These are phyloP conservation scores for Amphiprion percula DNA, from an alignment of 2,113 vertebrate species.

Conservation along the genomic window DNA sequence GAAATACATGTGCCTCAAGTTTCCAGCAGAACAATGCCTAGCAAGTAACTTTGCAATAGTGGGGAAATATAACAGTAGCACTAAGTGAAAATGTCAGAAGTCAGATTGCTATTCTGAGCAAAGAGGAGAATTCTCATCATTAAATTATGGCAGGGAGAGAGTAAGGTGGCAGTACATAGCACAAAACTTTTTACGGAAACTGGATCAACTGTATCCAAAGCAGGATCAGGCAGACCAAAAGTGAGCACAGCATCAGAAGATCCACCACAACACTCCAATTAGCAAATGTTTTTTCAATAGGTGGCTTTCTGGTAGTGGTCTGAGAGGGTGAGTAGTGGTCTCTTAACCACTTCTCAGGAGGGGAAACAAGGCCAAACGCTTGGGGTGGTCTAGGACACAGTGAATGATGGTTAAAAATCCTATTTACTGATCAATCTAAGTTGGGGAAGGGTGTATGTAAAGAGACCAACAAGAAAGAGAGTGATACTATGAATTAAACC, in stretches of 20 bases:
- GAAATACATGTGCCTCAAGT: background rate
- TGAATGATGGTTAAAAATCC: background rate
- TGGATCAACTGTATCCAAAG: too few relatives aligned
- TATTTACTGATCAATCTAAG: background rate
- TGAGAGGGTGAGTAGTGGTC: background rate
- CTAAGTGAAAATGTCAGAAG: too few relatives aligned
- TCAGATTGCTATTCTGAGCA: background rate
- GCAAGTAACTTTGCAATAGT: background rate
- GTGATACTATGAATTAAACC: background rate
- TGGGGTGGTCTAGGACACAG: background rate
- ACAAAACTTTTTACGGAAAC: background rate
- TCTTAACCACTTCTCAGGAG: background rate
- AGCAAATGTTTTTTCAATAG: background rate
- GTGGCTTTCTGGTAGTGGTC: background rate
- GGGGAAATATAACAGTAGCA: background rate
- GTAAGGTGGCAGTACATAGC: background rate
- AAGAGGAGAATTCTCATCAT: background rate
- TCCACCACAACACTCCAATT: background rate
- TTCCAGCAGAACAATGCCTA: background rate
- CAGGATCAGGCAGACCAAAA: too few relatives aligned
- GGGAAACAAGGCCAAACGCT: background rate
- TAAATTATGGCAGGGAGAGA: background rate
- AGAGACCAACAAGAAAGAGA: background rate
- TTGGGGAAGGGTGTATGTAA: background rate
- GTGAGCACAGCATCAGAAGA: background rate